phyloP scores from a whole-genome alignment of 2,113 vertebrate species.

The Aphyosemion australe region DNA sequence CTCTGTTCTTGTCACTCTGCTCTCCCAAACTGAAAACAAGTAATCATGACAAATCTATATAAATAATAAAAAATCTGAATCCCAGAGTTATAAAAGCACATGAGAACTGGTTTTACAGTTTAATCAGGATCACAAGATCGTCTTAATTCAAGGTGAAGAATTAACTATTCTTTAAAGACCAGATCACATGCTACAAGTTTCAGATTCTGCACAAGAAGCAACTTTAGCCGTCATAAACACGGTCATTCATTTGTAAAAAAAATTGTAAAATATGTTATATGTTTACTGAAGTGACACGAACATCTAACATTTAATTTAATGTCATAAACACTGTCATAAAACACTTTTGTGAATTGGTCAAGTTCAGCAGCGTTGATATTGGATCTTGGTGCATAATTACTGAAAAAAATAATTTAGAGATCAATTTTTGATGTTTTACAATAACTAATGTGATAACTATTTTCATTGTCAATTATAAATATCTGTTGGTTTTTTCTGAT shows the following conservation, averaged over 20 bases:
- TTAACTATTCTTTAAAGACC: conserved; percentile 45
- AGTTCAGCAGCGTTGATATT: background rate
- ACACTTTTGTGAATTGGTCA: background rate
- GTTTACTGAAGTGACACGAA: background rate
- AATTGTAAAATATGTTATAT: conserved; percentile 19
- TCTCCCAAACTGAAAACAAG: too few relatives aligned
- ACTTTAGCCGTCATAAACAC: conserved; percentile 53
- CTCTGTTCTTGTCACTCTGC: too few relatives aligned
- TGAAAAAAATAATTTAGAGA: too few relatives aligned
- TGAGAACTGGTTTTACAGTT: conserved; percentile 2
- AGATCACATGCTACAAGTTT: conserved; percentile 64
- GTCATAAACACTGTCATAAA: background rate
- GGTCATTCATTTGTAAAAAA: conserved; percentile 60
- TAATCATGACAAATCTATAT: background rate
- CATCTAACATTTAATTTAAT: conserved; percentile 4
- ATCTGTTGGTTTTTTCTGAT: too few relatives aligned
- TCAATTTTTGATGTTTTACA: too few relatives aligned
- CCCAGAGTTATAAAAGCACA: too few relatives aligned
- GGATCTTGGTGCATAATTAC: background rate
- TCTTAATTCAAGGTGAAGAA: conserved; percentile 27
- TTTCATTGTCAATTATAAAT: too few relatives aligned
- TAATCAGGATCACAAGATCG: conserved; percentile 26
- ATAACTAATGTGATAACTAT: too few relatives aligned
- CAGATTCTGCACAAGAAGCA: conserved; percentile 22
- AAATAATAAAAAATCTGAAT: too few relatives aligned